A percentile compares a stretch with the other conserved stretches of the same genome.
Conservation (phyloP, 1,140 invertebrate species). For the Pogonus chalceus region DNA sequence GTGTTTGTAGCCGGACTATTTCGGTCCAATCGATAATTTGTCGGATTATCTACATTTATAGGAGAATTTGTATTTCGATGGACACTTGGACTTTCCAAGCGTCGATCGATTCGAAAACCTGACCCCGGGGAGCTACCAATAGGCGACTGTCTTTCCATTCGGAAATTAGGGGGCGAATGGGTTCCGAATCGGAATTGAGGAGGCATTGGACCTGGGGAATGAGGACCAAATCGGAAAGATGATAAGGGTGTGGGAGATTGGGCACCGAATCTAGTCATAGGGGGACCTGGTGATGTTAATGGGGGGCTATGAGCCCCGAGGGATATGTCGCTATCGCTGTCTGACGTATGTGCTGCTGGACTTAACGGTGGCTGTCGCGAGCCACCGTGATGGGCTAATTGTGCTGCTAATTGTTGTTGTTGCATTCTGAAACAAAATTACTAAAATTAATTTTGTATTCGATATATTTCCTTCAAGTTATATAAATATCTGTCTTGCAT, state of each 20-base stretch:
- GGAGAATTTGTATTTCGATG: not conserved
- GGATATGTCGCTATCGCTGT: slow-evolving; percentile 43
- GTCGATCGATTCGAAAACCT: not conserved
- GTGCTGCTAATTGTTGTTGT: slow-evolving; percentile 35
- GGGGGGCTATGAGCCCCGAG: slow-evolving; percentile 44
- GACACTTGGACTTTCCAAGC: not conserved
- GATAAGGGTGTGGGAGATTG: slow-evolving; percentile 30
- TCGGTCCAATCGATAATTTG: slow-evolving; percentile 14
- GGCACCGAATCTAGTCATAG: slow-evolving; percentile 22
- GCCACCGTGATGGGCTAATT: slow-evolving; percentile 29
- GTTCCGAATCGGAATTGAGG: slow-evolving; percentile 30
- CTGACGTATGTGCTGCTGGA: slow-evolving; percentile 30
- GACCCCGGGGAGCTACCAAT: not conserved
- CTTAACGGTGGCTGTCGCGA: slow-evolving; percentile 25
- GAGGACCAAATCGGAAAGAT: slow-evolving; percentile 30
- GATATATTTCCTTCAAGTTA: no score
- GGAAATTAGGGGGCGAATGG: slow-evolving; percentile 22
- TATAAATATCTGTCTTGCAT: no score
- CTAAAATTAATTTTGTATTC: no score
- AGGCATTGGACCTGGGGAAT: slow-evolving; percentile 34
- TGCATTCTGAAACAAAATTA: slow-evolving; percentile 34
- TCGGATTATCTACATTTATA: not conserved
- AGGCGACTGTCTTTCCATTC: not conserved
- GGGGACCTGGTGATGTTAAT: slow-evolving; percentile 32
- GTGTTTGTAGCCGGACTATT: slow-evolving; percentile 8